phyloP scores from a whole-genome alignment of 2,888 invertebrate species.

The Zhengitettix transpicula region DNA sequence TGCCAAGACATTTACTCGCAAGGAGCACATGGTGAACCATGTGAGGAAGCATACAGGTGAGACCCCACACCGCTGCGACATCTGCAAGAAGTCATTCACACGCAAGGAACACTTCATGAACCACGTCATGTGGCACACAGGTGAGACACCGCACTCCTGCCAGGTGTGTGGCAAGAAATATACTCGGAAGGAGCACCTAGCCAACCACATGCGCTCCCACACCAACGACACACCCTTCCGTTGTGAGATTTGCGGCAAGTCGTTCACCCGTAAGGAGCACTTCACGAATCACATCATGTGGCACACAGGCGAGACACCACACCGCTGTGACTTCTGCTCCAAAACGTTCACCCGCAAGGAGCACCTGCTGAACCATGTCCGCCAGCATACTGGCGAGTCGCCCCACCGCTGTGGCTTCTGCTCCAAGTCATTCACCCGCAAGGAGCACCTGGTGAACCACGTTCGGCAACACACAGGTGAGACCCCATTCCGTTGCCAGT shows the following conservation, averaged over 20 bases:
- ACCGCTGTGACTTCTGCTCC: conserved; percentile 62
- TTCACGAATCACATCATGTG: conserved; percentile 81
- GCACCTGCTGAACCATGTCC: conserved; percentile 57
- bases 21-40: conserved; percentile 65
- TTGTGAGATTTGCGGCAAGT: conserved; percentile 34
- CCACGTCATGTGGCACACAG: conserved; percentile 63
- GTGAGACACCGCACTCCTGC: conserved; percentile 19
- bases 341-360: conserved; percentile 61
- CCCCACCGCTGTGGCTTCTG: conserved; percentile 17
- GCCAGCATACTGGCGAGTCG: conserved; percentile 42
- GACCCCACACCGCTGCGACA: conserved; percentile 59
- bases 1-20: conserved; percentile 58
- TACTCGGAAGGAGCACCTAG: conserved; percentile 22
- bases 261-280: conserved; percentile 77
- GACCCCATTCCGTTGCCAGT: conserved; percentile 71
- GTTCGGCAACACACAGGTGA: conserved; percentile 30
- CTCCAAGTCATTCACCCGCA: conserved; percentile 20
- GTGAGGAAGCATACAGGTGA: conserved; percentile 60
- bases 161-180: conserved; percentile 22
- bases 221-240: conserved; percentile 21
- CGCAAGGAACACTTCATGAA: conserved; percentile 64
- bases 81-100: conserved; percentile 64
- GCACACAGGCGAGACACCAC: conserved; percentile 71
- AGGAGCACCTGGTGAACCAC: conserved; percentile 21
- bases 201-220: conserved; percentile 21